Evolutionary conservation across 2,113 vertebrate species (phyloP).

Genomic region (Myocastor coypus): DNA sequence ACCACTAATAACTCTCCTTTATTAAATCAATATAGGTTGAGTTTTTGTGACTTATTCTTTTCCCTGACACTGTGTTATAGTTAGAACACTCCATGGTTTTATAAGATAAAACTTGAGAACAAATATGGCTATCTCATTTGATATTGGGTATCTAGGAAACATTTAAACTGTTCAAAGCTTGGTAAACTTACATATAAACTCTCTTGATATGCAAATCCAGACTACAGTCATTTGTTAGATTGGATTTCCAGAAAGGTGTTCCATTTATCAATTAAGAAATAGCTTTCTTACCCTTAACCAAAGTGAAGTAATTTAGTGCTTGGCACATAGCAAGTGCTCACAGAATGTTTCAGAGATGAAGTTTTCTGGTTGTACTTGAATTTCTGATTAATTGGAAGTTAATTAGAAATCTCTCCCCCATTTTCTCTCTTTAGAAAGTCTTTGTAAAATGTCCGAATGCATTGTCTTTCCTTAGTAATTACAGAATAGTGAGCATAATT

Average conservation of each 20-base stretch:
- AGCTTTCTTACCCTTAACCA: slow-evolving; percentile 19
- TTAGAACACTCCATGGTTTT: not conserved
- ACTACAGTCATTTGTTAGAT: slow-evolving; percentile 50
- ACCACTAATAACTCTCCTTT: not conserved
- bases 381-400: slow-evolving; percentile 81
- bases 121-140: not conserved
- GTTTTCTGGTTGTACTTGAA: slow-evolving; percentile 70
- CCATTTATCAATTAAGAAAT: slow-evolving; percentile 43
- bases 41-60: not conserved
- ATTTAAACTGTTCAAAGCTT: slow-evolving; percentile 24
- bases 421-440: slow-evolving; percentile 71
- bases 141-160: slow-evolving; percentile 28
- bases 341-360: slow-evolving; percentile 60
- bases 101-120: not conserved
- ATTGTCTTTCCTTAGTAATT: slow-evolving; percentile 79
- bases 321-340: slow-evolving; percentile 19
- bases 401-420: slow-evolving; percentile 69
- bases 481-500: slow-evolving; percentile 81
- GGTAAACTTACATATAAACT: slow-evolving; percentile 8
- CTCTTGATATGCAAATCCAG: slow-evolving; percentile 28
- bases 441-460: slow-evolving; percentile 76
- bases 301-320: not conserved
- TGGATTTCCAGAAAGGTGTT: slow-evolving; percentile 28
- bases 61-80: not conserved
- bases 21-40: not conserved